Percentiles rank a stretch among this genome's conserved stretches.
phyloP scores from a whole-genome alignment of 2,797 vertebrate genomes.

The Danio aesculapii region DNA sequence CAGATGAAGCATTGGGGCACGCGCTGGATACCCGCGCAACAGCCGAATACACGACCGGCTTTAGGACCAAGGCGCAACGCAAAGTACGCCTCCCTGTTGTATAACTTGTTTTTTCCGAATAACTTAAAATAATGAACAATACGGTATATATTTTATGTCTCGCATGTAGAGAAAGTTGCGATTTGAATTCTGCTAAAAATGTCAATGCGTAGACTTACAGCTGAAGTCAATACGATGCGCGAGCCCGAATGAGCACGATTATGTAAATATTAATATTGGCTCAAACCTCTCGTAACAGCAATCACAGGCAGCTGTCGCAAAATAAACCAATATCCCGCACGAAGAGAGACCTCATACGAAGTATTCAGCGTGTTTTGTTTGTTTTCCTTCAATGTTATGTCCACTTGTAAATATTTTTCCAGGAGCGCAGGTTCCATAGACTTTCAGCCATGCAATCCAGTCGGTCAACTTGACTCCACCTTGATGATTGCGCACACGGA shows the following conservation, averaged over 20 bases:
- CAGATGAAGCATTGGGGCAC: conserved; percentile 74
- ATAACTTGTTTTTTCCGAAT: conserved; percentile 81
- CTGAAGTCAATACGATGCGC: neutral
- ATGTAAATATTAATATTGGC: conserved; percentile 55
- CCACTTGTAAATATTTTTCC: conserved; percentile 14
- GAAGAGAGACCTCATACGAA: neutral
- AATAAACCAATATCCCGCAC: neutral
- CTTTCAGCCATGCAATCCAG: conserved; percentile 44
- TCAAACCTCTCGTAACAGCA: neutral
- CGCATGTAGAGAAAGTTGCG: neutral
- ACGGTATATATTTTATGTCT: neutral
- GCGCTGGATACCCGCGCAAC: conserved; percentile 39
- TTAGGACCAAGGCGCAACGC: conserved; percentile 70
- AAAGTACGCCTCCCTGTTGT: conserved; percentile 69
- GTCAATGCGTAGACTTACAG: neutral
- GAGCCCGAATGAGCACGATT: conserved; percentile 47
- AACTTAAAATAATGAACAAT: conserved; percentile 39
- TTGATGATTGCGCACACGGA: conserved; percentile 15
- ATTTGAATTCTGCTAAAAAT: neutral
- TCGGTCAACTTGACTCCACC: conserved; percentile 60
- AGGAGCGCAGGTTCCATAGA: conserved; percentile 29
- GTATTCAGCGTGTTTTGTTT: neutral
- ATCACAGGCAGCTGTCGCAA: no score
- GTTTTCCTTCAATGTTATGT: neutral
- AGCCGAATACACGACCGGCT: conserved; percentile 57